Base-by-base conservation (phyloP, 1,140 invertebrate species). In the Psix sp. region DNA sequence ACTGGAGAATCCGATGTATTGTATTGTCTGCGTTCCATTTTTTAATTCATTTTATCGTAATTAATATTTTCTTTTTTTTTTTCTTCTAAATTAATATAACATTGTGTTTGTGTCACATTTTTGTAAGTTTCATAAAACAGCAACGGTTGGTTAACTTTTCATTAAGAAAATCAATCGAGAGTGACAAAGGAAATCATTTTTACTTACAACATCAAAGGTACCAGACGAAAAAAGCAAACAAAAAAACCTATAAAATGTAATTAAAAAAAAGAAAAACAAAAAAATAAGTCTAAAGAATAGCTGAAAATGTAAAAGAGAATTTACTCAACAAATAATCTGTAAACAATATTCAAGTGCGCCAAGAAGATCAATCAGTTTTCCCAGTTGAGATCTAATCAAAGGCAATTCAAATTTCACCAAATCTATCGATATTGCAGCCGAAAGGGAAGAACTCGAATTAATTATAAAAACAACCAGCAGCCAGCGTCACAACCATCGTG, bases 91-190 rank as follows among this genome's bases (percentile, higher is more conserved):
- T 83, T 78, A 29, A 7, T 29, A 29, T 83, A 84, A 74, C 86
- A 86, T 82, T 83, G 82, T 87, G 82, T 80, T 83, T 79, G 84
- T 86, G 79, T 80, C 78, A 84, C 82, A 76, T 85, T 86, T 87
- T 85, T 87, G 76, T 86, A 82, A 83, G 79, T 82, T 76, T 80
- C 66, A 82, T 81, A 29, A 29, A 29, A 29, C 2, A n/a, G n/a
- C n/a, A n/a, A n/a, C n/a, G n/a, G n/a, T n/a, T n/a, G n/a, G n/a
- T n/a, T n/a, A n/a, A n/a, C n/a, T n/a, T n/a, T n/a, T n/a, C n/a
- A n/a, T n/a, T n/a, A n/a, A n/a, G n/a, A n/a, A n/a, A n/a, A n/a
- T n/a, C n/a, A n/a, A 7, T 29, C 6, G 2, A 2, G 26, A 3
- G 6, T 7, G 7, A 38, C 18, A 5, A 33, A 15, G n/a, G 10